phyloP scores from a whole-genome alignment of 2,888 invertebrate genomes.

The Syrista parreyssii region DNA sequence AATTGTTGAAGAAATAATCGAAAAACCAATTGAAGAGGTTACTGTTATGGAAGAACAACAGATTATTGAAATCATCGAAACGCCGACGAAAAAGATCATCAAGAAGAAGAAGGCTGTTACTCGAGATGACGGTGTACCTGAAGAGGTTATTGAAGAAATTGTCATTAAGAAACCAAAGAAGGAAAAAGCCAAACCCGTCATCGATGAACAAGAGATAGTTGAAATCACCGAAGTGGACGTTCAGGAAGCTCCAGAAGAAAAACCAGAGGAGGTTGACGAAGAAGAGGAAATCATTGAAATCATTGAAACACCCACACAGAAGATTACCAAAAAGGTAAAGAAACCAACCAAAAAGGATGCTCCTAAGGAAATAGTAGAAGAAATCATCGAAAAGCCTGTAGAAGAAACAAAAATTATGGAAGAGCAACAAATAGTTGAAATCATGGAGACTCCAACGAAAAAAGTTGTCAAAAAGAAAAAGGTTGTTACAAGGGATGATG shows the following conservation, averaged over 20 bases:
- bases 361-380: conserved; percentile 17
- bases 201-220: conserved; percentile 40
- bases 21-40: conserved; percentile 43
- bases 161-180: conserved; percentile 30
- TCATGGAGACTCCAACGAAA: conserved; percentile 27
- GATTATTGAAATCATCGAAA: conserved; percentile 40
- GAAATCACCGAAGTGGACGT: conserved; percentile 37
- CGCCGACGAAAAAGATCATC: conserved; percentile 41
- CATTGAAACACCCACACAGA: conserved; percentile 22
- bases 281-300: conserved; percentile 27
- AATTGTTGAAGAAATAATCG: conserved; percentile 38
- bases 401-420: conserved; percentile 25
- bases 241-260: conserved; percentile 37
- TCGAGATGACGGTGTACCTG: conserved; percentile 34
- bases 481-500: conserved; percentile 26
- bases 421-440: conserved; percentile 37
- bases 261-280: conserved; percentile 34
- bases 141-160: conserved; percentile 44
- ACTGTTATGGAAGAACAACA: conserved; percentile 53
- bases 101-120: conserved; percentile 31
- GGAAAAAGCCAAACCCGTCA: conserved; percentile 28
- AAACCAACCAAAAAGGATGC: conserved; percentile 38
- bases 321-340: conserved; percentile 19
- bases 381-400: conserved; percentile 25
- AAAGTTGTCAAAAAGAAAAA: conserved; percentile 24